Percentiles rank a stretch among this genome's conserved stretches.
Conservation (phyloP, 2,797 vertebrate genomes). For the Chromobotia macracanthus region DNA sequence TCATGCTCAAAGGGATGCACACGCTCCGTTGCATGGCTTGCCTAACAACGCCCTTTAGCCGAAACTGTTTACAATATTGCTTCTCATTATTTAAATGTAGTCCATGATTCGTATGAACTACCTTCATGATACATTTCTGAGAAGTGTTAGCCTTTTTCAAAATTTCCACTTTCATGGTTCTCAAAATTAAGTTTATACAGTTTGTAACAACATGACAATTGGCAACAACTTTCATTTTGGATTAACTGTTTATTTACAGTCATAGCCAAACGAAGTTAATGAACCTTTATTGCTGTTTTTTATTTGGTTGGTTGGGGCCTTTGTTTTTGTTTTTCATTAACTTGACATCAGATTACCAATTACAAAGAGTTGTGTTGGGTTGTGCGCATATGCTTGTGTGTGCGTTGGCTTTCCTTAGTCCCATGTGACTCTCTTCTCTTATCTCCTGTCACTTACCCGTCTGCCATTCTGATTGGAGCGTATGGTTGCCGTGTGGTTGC, state of each 20-base stretch:
- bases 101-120: too few relatives aligned
- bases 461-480: constrained; percentile 81
- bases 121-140: too few relatives aligned
- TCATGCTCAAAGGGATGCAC: too few relatives aligned
- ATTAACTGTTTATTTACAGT: constrained; percentile 32
- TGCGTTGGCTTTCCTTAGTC: constrained; percentile 47
- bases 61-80: too few relatives aligned
- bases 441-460: constrained; percentile 75
- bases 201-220: background rate
- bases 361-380: constrained; percentile 61
- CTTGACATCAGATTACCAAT: constrained; percentile 49
- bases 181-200: background rate
- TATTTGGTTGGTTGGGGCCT: background rate
- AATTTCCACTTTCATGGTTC: background rate
- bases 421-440: constrained; percentile 58
- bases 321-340: constrained; percentile 28
- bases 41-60: too few relatives aligned
- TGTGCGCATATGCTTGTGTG: constrained; percentile 20
- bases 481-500: constrained; percentile 82
- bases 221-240: constrained; percentile 47
- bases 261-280: constrained; percentile 14
- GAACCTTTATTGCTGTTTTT: background rate
- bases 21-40: too few relatives aligned
- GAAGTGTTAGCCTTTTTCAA: too few relatives aligned
- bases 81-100: too few relatives aligned